Evolutionary conservation across 2,888 invertebrate species (phyloP).

Genomic region (Cephus runcator): DNA sequence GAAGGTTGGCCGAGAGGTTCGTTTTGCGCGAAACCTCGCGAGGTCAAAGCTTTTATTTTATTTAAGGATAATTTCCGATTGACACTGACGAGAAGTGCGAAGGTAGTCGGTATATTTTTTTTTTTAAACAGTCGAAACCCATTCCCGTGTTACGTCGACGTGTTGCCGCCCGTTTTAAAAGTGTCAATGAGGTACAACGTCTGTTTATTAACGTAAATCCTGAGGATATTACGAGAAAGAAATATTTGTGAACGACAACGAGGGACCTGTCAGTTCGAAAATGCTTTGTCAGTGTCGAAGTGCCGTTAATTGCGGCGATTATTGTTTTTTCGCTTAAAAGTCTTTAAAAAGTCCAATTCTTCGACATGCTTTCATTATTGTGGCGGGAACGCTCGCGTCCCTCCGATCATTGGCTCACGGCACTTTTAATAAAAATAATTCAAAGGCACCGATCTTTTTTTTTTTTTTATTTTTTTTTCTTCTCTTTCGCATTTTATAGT

Average conservation of each 20-base stretch:
- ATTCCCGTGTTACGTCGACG: not conserved
- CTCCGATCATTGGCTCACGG: not conserved
- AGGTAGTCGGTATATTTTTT: not conserved
- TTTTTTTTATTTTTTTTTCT: constrained; percentile 8
- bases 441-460: constrained; percentile 39
- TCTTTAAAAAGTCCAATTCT: not conserved
- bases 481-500: constrained; percentile 35
- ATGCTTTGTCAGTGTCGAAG: not conserved
- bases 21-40: not conserved
- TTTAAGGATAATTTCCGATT: not conserved
- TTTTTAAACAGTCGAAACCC: not conserved
- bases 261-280: not conserved
- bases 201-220: not conserved
- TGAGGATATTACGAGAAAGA: not conserved
- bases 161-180: not conserved
- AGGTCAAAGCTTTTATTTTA: not conserved
- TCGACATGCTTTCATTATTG: not conserved
- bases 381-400: not conserved
- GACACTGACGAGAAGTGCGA: not conserved
- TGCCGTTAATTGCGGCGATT: not conserved
- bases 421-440: constrained; percentile 20
- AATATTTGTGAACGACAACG: not conserved
- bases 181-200: not conserved
- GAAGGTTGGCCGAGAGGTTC: not conserved
- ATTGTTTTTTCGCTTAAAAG: not conserved